These are phyloP conservation scores for Macropodus opercularis DNA, from an alignment of 2,797 vertebrate genomes.

Conservation along the genomic window DNA sequence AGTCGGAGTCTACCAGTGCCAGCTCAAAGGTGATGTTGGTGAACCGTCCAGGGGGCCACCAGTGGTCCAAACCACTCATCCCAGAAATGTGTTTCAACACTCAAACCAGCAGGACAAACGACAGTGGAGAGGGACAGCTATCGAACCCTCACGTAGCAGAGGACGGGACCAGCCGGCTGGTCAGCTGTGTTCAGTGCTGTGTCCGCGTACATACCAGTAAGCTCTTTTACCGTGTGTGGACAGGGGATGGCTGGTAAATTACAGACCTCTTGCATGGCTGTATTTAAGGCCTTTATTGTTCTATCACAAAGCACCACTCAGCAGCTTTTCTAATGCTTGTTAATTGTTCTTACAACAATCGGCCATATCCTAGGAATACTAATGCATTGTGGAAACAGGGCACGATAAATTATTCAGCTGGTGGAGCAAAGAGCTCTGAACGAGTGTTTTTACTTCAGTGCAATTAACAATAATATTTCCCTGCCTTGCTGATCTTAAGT, in stretches of 20 bases:
- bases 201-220: slow-evolving; percentile 96
- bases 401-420: not conserved
- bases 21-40: slow-evolving; percentile 69
- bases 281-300: no score
- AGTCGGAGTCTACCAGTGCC: slow-evolving; percentile 85
- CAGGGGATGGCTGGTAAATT: no score
- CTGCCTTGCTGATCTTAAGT: no score
- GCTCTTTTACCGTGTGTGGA: no score
- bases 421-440: not conserved
- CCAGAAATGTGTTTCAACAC: slow-evolving; percentile 98
- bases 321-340: not conserved
- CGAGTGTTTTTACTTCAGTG: not conserved
- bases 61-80: slow-evolving; percentile 92
- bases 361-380: no score
- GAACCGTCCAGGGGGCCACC: slow-evolving; percentile 66
- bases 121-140: slow-evolving; percentile 87
- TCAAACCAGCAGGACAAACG: slow-evolving; percentile 73
- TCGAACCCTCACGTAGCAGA: slow-evolving; percentile 89
- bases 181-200: slow-evolving; percentile 91
- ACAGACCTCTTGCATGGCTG: no score
- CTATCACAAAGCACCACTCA: no score
- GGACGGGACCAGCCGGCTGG: slow-evolving; percentile 90
- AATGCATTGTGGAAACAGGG: no score
- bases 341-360: no score
- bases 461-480: no score